Evolutionary conservation across 2,888 invertebrate species (phyloP).

Genomic region (Dicyrtomina minuta): DNA sequence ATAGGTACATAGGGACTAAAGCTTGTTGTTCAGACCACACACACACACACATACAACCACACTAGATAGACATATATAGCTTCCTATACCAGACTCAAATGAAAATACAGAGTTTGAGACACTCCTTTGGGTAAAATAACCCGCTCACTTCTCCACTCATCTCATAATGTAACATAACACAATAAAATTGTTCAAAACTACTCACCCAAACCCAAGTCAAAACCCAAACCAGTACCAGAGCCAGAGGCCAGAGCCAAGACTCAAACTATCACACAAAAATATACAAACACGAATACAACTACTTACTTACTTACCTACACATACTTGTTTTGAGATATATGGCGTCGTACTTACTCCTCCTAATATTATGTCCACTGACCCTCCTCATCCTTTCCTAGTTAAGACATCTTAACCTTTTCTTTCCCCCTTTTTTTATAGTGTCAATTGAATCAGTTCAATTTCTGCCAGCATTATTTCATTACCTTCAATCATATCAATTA

Average conservation of each 20-base stretch:
- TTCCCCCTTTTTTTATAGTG: background rate
- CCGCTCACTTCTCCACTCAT: slow-evolving; percentile 31
- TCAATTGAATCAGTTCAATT: no score
- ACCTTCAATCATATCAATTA: no score
- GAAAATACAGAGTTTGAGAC: background rate
- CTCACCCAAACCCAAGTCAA: background rate
- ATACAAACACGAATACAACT: background rate
- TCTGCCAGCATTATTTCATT: no score
- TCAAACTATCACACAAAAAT: no score
- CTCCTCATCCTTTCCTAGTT: slow-evolving; percentile 23
- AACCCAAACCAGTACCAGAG: no score
- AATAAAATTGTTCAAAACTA: background rate
- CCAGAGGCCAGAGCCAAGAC: no score
- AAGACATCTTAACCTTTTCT: slow-evolving; percentile 9
- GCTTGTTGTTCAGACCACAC: slow-evolving; percentile 13
- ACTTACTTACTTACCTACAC: background rate
- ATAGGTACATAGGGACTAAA: background rate
- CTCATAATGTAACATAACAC: slow-evolving; percentile 24
- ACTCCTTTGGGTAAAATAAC: slow-evolving; percentile 42
- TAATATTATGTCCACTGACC: slow-evolving; percentile 17
- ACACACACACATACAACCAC: slow-evolving; percentile 9
- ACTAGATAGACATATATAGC: background rate
- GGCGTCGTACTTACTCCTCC: background rate
- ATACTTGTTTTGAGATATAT: background rate
- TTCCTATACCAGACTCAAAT: background rate